Conservation (phyloP, 2,888 invertebrate genomes). For the Meganola albula region DNA sequence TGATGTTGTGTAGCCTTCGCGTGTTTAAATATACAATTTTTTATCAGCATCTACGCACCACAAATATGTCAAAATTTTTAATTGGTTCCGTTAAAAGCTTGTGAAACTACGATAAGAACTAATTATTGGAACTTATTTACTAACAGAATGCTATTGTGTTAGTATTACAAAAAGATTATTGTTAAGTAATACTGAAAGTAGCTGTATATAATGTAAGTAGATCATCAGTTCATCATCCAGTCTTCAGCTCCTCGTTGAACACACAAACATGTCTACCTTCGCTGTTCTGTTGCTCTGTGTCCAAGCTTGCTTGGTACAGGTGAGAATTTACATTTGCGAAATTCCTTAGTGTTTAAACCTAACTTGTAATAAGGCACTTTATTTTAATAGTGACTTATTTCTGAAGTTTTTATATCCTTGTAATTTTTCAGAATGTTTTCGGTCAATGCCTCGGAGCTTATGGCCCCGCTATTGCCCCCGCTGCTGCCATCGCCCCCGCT, state of each 20-base stretch:
- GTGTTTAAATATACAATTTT: not conserved
- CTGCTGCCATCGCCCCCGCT: not conserved
- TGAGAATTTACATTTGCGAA: constrained; percentile 1
- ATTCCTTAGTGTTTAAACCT: not conserved
- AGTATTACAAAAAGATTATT: no score
- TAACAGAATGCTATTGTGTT: no score
- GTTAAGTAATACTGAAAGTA: no score
- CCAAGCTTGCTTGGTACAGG: constrained; percentile 12
- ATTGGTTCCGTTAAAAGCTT: no score
- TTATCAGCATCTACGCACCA: not conserved
- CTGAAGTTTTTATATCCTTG: not conserved
- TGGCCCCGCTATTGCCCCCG: not conserved
- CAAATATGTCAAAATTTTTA: no score
- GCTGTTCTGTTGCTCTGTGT: constrained; percentile 20
- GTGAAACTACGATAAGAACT: no score
- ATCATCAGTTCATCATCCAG: constrained; percentile 9
- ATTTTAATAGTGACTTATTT: no score
- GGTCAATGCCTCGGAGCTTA: constrained; percentile 7
- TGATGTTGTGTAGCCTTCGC: not conserved
- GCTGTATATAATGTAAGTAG: not conserved
- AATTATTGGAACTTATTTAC: no score
- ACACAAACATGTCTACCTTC: constrained; percentile 15
- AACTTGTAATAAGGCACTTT: no score
- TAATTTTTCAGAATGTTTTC: constrained; percentile 4
- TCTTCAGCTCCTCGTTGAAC: constrained; percentile 11